Evolutionary conservation across 2,113 vertebrate species (phyloP), one percentile per base, ranked within the genome.

Genomic region (Tretioscincus oriximinensis): DNA sequence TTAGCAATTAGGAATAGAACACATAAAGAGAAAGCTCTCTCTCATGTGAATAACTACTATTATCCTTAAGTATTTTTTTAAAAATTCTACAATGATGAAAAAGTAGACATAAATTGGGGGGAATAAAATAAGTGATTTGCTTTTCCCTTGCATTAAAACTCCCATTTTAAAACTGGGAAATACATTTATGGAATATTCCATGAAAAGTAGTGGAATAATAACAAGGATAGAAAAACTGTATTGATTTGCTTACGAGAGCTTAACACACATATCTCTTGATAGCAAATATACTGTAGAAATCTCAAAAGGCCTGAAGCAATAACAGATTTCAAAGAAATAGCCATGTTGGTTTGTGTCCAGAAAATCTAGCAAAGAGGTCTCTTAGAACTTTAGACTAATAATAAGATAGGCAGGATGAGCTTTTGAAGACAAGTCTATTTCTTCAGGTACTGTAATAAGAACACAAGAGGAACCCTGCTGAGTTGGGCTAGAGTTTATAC

Each of bases 181-280:
- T 29, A 0, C 66, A 78, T 82, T 71, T 80, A 68, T 63, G 73
- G 28, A 68, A 73, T 68, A 61, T 67, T 71, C 35, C 51, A 63
- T 20, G 31, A 26, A 47, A 81, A 3, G 35, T 22, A n/a, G 87
- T 70, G 51, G 89, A 89, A 2, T n/a, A n/a, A 86, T 14, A 88
- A 85, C 78, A 80, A 83, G 35, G 79, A 77, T 71, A 65, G 76
- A 68, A 88, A 78, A 76, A 61, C 31, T 3, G 85, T 83, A 86
- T 69, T 29, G 60, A 66, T 45, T 86, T 82, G 49, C 45, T 85
- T 89, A 72, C 66, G 45, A 80, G 26, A 84, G 71, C 76, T 86
- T 85, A 90, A n/a, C 21, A 81, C 31, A 66, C 0, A 22, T 0
- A 77, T 77, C 70, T 61, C 86, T 86, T 85, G 72, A 60, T 86